Evolutionary conservation across 1,140 invertebrate species (phyloP), one percentile per base, ranked within the genome.

Genomic region (Leptinotarsa defecta): DNA sequence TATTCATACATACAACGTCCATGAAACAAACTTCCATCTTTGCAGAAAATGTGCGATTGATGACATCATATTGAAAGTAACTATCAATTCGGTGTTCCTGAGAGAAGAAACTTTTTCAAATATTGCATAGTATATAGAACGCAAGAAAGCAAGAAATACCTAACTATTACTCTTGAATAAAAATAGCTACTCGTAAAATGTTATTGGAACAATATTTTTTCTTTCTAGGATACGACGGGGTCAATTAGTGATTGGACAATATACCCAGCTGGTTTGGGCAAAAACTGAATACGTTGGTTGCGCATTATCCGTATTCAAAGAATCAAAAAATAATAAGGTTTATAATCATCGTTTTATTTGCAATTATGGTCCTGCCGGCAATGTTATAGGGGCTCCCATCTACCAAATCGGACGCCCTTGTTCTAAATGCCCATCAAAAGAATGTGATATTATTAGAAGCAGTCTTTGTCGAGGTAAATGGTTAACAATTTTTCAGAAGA

Each of bases 201-300:
- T 17, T 71, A n/a, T 48, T 43, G n/a, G 11, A 48, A 48, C 17
- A 19, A 8, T 71, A 0, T 4, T 27, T 72, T 72, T 72, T 19
- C n/a, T 63, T 27, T 73, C 15, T 67, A 79, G 78, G 27, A 70
- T 76, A 61, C 34, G 75, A 71, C 72, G 75, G 74, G 75, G 78
- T 48, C 69, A 73, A 70, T 71, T 34, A 52, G 34, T 76, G 13
- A 76, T 79, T 65, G 86, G 88, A 68, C 88, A 89, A 75, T 90
- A 89, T 80, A 89, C 88, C 0, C 88, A 89, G 80, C 82, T 90
- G 69, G 80, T 87, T 19, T 90, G 89, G 89, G 88, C 86, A n/a
- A 84, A 86, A n/a, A 87, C 88, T 0, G 84, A 82, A 68, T 75
- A 83, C 76, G 85, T 90, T 57, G 89, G 89, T 11, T 90, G 89